Evolutionary conservation across 2,888 invertebrate genomes (phyloP), one percentile per base, ranked within the genome.

Genomic region (Eubasilissa splendida): DNA sequence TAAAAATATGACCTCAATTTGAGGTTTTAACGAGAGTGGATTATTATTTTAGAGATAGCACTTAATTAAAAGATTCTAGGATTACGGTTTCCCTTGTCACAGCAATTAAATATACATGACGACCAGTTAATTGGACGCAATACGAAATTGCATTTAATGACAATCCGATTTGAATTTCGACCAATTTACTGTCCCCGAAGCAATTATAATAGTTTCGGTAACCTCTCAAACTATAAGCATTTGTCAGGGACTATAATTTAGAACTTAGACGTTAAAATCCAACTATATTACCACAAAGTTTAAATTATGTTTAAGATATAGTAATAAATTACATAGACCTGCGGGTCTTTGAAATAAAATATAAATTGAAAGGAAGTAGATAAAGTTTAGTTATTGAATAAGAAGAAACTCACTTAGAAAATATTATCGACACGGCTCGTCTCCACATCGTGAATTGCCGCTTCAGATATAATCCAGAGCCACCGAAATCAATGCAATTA

Each of bases 111-210:
- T 33, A 52, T 56, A 70, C 50, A 70, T 77, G 14, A 77, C 59
- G 50, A 59, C 53, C 50, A 33, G 33, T 58, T 70, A 77, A 70
- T 77, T 59, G 68, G 70, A 77, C 52, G 42, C 59, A 66, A 76
- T 60, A 52, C 70, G 66, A 66, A 59, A 70, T 59, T 77, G 77
- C 77, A 77, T 59, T 77, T 52, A 77, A 77, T 77, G 77, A 70
- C 59, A 77, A 50, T 50, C 22, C 22, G n/a, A 59, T 59, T 42
- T 66, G 66, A 77, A 77, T 70, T 77, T 77, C 66, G 70, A 56
- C 77, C 77, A 77, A 77, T 77, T 77, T 70, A 77, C 68, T 59
- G 77, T 59, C 70, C 22, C 60, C 70, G 42, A 70, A 71, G 71
- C 54, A 71, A 71, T 54, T 53, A 50, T 68, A 42, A 42, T 56